Base-by-base conservation (phyloP, 1,140 invertebrate genomes). In the Apis florea region DNA sequence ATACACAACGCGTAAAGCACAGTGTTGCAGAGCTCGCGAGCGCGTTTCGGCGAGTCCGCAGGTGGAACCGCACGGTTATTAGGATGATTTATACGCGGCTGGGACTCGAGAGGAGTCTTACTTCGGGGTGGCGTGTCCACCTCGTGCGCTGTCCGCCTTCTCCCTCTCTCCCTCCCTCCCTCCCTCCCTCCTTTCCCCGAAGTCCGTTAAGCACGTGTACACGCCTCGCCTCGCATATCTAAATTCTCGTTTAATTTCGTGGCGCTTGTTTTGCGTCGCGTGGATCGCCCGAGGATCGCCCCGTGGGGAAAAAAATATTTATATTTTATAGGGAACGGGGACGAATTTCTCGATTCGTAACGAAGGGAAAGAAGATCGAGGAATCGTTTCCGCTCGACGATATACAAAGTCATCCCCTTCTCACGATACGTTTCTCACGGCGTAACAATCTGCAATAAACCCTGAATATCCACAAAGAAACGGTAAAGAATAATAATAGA, bases 31-130 rank as follows among this genome's bases (percentile, higher is more conserved):
- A 21, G 51, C 49, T 54, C 68, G 40, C 69, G 83, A 40, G 70
- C 58, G 47, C 84, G 82, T 89, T 89, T 90, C 81, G 87, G 75
- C 74, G 79, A 76, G 87, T 90, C 83, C 78, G 87, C 89, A 90
- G 90, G 88, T 91, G 90, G 79, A 91, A 90, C 85, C 87, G 79
- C 85, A 82, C 83, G 85, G 88, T 90, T 92, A 91, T 92, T 91
- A 90, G 84, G 74, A 92, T 91, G 90, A 92, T 92, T 91, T 92
- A 92, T 88, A 84, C 83, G 80, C 69, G 84, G 81, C 85, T 74
- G 80, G 68, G 78, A 83, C 69, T 76, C 70, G 56, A 71, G 72
- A 24, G 66, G 73, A 84, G 69, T 79, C 78, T 76, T 84, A 84
- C 82, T 82, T 72, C 81, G 17, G 53, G 69, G 76, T 71, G 56